A percentile compares a stretch with the other conserved stretches of the same genome.
Conservation (phyloP, 2,797 vertebrate species). For the Falco biarmicus region DNA sequence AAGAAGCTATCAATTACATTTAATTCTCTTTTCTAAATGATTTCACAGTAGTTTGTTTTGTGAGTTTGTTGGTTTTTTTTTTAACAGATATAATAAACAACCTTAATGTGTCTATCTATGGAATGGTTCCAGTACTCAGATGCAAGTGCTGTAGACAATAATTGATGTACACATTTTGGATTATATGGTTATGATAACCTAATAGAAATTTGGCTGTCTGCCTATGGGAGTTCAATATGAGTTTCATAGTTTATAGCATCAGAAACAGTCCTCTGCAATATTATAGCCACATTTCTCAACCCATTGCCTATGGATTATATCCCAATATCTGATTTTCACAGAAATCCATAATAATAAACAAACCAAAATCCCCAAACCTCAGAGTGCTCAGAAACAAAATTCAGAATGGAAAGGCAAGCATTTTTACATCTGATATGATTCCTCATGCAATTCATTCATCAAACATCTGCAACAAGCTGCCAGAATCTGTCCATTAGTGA, state of each 20-base stretch:
- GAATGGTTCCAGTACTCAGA: neutral
- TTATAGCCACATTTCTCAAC: slow-evolving; percentile 40
- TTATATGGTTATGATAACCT: slow-evolving; percentile 43
- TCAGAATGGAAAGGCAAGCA: slow-evolving; percentile 46
- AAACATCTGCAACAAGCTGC: slow-evolving; percentile 61
- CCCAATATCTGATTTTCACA: slow-evolving; percentile 27
- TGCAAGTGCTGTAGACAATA: slow-evolving; percentile 33
- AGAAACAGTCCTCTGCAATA: slow-evolving; percentile 20
- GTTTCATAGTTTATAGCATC: slow-evolving; percentile 7
- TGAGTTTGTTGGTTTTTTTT: neutral
- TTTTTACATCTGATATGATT: slow-evolving; percentile 53
- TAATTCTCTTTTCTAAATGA: neutral
- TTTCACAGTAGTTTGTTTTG: neutral
- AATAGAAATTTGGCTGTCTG: slow-evolving; percentile 60
- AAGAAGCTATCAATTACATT: neutral
- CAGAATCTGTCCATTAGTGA: slow-evolving; percentile 54
- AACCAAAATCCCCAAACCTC: slow-evolving; percentile 3
- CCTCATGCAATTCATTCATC: slow-evolving; percentile 57
- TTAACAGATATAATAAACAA: neutral
- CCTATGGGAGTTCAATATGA: slow-evolving; percentile 30
- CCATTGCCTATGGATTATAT: slow-evolving; percentile 31
- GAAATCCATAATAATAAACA: slow-evolving; percentile 61
- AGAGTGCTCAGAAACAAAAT: slow-evolving; percentile 48
- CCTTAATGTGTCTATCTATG: neutral
- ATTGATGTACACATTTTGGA: slow-evolving; percentile 35